These are phyloP conservation scores for Fissipunctia ypsillon DNA, from an alignment of 2,888 invertebrate genomes.

Conservation along the genomic window DNA sequence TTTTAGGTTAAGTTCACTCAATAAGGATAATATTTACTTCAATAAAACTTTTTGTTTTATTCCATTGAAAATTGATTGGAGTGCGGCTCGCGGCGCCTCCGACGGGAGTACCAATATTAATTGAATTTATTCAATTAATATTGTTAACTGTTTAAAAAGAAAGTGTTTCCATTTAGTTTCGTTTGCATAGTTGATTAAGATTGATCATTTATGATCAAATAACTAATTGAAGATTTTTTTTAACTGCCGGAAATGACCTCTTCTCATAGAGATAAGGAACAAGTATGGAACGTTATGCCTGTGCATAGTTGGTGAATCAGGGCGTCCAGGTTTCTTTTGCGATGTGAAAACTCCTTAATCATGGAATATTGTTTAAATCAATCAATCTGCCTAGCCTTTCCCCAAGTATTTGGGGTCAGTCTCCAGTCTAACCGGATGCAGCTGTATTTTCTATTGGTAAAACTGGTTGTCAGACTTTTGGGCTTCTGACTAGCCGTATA, in stretches of 20 bases:
- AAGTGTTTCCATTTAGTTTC: conserved; percentile 17
- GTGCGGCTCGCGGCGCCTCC: not conserved
- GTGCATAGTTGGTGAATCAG: too few species aligned
- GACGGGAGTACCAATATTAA: conserved; percentile 23
- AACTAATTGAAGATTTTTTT: not conserved
- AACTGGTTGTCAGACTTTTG: too few species aligned
- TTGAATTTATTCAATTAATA: conserved; percentile 44
- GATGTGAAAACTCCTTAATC: not conserved
- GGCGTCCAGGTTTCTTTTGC: too few species aligned
- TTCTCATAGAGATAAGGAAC: not conserved
- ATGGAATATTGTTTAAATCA: too few species aligned
- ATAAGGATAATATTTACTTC: conserved; percentile 23
- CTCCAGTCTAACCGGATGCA: too few species aligned
- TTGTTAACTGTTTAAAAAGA: conserved; percentile 21
- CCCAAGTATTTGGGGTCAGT: too few species aligned
- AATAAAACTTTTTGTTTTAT: conserved; percentile 39
- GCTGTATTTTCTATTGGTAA: too few species aligned
- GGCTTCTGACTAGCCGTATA: too few species aligned
- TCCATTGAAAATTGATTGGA: conserved; percentile 30
- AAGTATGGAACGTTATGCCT: too few species aligned
- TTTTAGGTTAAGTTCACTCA: conserved; percentile 6
- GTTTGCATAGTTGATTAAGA: conserved; percentile 18
- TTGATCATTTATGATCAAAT: not conserved
- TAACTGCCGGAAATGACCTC: not conserved
- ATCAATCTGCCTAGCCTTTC: too few species aligned